phyloP scores from a whole-genome alignment of 1,140 invertebrate species.

The Drosophila asahinai region DNA sequence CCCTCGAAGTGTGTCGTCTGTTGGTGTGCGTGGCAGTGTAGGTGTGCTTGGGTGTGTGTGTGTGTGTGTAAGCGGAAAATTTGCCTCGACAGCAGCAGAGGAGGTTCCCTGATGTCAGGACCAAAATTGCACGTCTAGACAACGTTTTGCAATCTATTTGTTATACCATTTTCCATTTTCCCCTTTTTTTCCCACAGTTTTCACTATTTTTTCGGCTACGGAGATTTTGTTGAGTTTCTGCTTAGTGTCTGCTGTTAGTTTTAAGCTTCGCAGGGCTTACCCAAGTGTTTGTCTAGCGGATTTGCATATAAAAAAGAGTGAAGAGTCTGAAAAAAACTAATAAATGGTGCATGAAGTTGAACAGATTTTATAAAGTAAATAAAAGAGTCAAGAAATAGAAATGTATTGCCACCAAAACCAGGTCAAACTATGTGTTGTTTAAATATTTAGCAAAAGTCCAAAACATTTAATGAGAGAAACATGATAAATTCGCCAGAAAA shows the following conservation, averaged over 20 bases:
- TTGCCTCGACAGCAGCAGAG: conserved; percentile 51
- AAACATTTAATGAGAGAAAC: neutral
- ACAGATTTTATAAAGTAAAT: conserved; percentile 2
- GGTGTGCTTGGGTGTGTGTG: conserved; percentile 17
- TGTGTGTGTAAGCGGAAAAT: conserved; percentile 38
- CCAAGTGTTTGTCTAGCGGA: conserved; percentile 53
- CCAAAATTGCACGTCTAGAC: conserved; percentile 76
- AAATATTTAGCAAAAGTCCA: neutral
- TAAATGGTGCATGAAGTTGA: conserved; percentile 18
- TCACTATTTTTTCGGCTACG: conserved; percentile 9
- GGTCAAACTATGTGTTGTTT: neutral
- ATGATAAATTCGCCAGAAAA: neutral
- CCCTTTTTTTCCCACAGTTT: conserved; percentile 27
- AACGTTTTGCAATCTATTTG: conserved; percentile 54
- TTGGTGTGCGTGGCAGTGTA: conserved; percentile 32
- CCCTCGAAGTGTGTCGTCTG: conserved; percentile 58
- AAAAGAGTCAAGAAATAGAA: conserved; percentile 15
- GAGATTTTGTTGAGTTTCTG: conserved; percentile 13
- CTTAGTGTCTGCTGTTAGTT: conserved; percentile 38
- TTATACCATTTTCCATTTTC: conserved; percentile 42
- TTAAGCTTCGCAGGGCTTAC: conserved; percentile 36
- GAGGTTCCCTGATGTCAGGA: conserved; percentile 40
- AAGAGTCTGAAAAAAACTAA: conserved; percentile 14
- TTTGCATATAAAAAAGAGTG: conserved; percentile 25
- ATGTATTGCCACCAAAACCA: neutral